These are phyloP conservation scores for Bungarus multicinctus DNA, from an alignment of 2,113 vertebrate species.

Conservation along the genomic window DNA sequence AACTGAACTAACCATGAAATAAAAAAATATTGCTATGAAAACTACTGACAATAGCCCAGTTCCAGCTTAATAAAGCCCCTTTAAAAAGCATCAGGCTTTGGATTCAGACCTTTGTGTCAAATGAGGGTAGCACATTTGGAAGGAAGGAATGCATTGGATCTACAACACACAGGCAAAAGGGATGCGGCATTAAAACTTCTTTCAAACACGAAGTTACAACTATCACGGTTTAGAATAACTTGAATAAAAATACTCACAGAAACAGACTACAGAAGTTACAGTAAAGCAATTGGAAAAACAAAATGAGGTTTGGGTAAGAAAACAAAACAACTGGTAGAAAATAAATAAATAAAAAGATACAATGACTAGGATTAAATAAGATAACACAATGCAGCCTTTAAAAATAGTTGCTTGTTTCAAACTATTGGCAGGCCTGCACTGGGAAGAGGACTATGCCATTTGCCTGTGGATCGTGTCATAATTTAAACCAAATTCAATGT, in stretches of 20 bases:
- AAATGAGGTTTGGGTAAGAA: constrained; percentile 54
- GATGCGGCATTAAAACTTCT: not conserved
- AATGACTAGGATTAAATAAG: not conserved
- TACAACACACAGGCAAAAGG: not conserved
- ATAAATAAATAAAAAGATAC: not conserved
- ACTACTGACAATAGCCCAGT: not conserved
- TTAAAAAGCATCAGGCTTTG: constrained; percentile 31
- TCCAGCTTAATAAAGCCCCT: constrained; percentile 35
- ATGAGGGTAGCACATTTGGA: not conserved
- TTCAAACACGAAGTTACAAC: not conserved
- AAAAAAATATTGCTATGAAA: not conserved
- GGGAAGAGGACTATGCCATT: not conserved
- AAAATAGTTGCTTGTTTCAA: not conserved
- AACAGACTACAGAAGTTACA: constrained; percentile 67
- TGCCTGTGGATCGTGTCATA: not conserved
- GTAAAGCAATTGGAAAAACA: constrained; percentile 61
- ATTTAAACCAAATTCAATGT: not conserved
- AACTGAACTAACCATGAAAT: not conserved
- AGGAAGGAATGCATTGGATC: not conserved
- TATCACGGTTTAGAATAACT: constrained; percentile 31
- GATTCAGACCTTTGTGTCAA: not conserved
- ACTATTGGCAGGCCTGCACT: not conserved
- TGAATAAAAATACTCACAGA: constrained; percentile 71
- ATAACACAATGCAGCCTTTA: not conserved
- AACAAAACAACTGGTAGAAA: constrained; percentile 25